These are phyloP conservation scores for Amblyjoppa proteus DNA, from an alignment of 2,888 invertebrate genomes.

Conservation along the genomic window DNA sequence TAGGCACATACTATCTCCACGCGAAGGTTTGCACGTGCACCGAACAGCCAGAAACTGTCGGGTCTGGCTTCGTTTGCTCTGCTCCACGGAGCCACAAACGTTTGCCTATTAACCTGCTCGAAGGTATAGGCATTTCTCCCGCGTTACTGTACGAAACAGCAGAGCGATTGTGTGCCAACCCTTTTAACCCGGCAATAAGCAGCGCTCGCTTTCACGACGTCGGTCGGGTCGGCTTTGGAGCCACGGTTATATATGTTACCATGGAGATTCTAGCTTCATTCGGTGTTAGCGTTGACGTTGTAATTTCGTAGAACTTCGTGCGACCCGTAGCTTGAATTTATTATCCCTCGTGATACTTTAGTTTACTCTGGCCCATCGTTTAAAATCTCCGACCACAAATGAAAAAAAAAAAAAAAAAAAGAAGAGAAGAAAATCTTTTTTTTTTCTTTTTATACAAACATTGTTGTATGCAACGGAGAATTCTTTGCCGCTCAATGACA, in stretches of 20 bases:
- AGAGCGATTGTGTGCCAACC: conserved; percentile 53
- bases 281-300: no score
- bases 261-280: neutral
- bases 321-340: neutral
- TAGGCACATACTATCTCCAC: conserved; percentile 10
- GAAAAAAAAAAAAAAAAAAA: no score
- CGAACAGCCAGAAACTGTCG: conserved; percentile 13
- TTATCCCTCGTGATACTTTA: neutral
- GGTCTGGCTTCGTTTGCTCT: conserved; percentile 33
- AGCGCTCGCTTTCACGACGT: conserved; percentile 48
- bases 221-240: neutral
- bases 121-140: conserved; percentile 46
- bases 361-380: no score
- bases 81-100: conserved; percentile 36
- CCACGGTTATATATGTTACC: neutral
- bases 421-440: no score
- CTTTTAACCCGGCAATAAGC: conserved; percentile 57
- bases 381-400: no score
- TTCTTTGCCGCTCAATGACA: neutral
- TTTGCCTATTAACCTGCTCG: conserved; percentile 54
- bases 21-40: conserved; percentile 32
- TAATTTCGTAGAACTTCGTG: no score
- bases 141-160: conserved; percentile 41
- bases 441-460: neutral
- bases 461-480: neutral